Conservation (phyloP, 2,797 vertebrate genomes). For the Steatocranus sp. region DNA sequence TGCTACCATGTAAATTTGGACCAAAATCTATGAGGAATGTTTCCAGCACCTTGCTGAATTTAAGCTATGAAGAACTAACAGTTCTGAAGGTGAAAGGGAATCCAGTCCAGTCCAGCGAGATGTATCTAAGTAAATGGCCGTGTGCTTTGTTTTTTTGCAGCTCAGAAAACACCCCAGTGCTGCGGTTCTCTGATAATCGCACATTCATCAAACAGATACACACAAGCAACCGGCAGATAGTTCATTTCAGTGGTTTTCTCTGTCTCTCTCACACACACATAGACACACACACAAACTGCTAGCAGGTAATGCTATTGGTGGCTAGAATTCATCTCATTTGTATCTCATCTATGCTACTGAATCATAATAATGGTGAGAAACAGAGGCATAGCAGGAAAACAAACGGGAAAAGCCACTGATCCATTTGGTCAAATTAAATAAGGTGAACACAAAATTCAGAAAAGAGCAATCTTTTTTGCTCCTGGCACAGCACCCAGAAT, state of each 20-base stretch:
- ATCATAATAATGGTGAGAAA: conserved; percentile 34
- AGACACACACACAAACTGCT: conserved; percentile 3
- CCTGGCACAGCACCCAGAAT: background rate
- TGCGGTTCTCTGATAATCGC: background rate
- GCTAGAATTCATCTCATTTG: conserved; percentile 38
- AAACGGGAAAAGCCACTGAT: conserved; percentile 13
- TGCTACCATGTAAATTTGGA: background rate
- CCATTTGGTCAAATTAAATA: conserved; percentile 40
- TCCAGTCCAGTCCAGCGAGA: background rate
- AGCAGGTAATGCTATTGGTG: conserved; percentile 39
- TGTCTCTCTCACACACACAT: background rate
- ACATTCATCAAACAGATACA: background rate
- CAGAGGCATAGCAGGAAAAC: conserved; percentile 5
- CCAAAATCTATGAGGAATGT: background rate
- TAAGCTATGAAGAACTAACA: background rate
- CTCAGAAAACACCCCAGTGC: background rate
- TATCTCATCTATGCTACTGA: conserved; percentile 28
- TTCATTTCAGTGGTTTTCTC: conserved; percentile 19
- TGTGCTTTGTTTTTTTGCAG: background rate
- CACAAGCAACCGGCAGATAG: background rate
- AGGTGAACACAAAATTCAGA: background rate
- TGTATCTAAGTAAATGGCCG: background rate
- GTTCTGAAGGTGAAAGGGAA: background rate
- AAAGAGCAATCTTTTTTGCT: conserved; percentile 1
- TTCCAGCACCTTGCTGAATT: background rate